These are phyloP conservation scores for Heterodera filipjevi DNA, from an alignment of 2,888 invertebrate species.

Conservation along the genomic window DNA sequence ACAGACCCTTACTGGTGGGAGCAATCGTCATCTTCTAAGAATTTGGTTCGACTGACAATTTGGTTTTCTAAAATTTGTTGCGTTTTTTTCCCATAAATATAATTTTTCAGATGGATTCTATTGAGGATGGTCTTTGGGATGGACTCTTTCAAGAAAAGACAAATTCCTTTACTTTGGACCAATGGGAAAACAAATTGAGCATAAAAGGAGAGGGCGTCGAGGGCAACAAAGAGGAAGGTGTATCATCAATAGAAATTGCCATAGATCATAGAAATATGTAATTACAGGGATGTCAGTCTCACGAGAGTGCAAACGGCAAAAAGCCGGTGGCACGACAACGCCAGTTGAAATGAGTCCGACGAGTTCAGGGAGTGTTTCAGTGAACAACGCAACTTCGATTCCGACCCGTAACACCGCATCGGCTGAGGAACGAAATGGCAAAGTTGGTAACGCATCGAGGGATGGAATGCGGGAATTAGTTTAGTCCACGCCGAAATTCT, in stretches of 20 bases:
- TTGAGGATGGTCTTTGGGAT: neutral
- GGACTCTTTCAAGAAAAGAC: neutral
- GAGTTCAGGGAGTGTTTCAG: neutral
- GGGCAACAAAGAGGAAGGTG: neutral
- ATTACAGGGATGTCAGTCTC: no score
- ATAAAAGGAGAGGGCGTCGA: neutral
- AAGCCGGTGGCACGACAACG: neutral
- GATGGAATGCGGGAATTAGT: no score
- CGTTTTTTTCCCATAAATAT: no score
- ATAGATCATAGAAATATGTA: no score
- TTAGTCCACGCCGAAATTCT: no score
- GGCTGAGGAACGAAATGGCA: neutral
- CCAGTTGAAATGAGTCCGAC: neutral
- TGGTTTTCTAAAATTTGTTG: neutral
- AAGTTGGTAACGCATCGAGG: no score
- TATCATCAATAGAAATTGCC: no score
- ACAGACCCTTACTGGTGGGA: neutral
- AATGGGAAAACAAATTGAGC: slow-evolving; percentile 1
- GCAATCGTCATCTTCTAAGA: neutral
- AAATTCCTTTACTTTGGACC: neutral
- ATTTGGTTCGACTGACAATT: neutral
- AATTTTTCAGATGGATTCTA: neutral
- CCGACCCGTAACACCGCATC: neutral
- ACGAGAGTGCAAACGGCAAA: neutral
- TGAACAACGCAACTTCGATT: neutral